These are phyloP conservation scores for Conger conger DNA, from an alignment of 2,113 vertebrate species.

Conservation along the genomic window DNA sequence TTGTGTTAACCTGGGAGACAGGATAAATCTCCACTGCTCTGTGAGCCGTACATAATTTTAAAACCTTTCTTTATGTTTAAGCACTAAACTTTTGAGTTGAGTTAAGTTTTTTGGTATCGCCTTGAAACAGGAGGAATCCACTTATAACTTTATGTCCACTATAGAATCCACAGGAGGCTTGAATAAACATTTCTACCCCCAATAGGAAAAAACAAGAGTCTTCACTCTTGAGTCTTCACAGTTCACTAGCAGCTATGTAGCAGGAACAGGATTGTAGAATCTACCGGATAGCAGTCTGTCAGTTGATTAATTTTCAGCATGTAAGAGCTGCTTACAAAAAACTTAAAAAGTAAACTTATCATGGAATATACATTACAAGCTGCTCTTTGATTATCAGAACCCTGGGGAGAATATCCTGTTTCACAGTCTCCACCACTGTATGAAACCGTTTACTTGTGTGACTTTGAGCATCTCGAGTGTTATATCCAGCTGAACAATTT, in stretches of 20 bases:
- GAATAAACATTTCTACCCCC: no score
- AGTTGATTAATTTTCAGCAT: background rate
- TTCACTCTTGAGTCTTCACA: background rate
- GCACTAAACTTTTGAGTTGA: background rate
- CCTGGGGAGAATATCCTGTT: background rate
- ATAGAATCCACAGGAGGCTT: no score
- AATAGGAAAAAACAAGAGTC: background rate
- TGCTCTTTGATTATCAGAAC: background rate
- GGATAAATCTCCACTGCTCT: background rate
- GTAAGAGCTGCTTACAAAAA: background rate
- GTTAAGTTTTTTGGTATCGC: background rate
- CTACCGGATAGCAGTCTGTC: background rate
- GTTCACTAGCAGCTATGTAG: background rate
- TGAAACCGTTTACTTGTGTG: background rate
- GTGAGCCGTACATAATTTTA: background rate
- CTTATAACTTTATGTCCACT: background rate
- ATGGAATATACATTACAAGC: conserved; percentile 5
- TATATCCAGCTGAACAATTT: background rate
- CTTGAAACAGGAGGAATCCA: background rate
- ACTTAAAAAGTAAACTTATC: background rate
- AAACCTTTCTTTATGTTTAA: background rate
- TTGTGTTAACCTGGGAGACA: background rate
- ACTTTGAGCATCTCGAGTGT: background rate
- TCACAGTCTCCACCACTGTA: background rate
- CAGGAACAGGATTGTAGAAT: background rate